Percentiles rank a stretch among this genome's conserved stretches.
Conservation (phyloP, 2,113 vertebrate genomes). For the Danionella cerebrum region DNA sequence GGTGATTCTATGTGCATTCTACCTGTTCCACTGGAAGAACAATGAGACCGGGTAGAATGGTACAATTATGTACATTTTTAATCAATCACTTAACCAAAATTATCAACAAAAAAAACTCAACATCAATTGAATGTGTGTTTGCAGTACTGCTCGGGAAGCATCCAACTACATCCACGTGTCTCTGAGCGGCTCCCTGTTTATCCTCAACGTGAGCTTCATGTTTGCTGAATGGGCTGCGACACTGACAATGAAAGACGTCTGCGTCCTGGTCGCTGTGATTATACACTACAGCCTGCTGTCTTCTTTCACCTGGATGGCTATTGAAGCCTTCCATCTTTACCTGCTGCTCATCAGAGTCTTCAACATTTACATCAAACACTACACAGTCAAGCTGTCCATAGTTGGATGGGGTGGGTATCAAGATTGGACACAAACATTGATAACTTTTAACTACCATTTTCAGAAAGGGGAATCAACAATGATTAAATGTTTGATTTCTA, state of each 20-base stretch:
- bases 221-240: conserved; percentile 54
- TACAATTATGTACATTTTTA: too few relatives aligned
- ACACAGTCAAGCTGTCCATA: conserved; percentile 55
- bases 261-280: conserved; percentile 47
- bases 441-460: not conserved
- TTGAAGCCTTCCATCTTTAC: conserved; percentile 63
- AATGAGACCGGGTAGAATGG: too few relatives aligned
- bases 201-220: conserved; percentile 59
- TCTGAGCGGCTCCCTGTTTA: conserved; percentile 53
- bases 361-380: conserved; percentile 54
- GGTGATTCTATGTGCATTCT: too few relatives aligned
- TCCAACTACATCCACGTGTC: conserved; percentile 53
- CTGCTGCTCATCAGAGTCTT: conserved; percentile 58
- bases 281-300: conserved; percentile 59
- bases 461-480: too few relatives aligned
- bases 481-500: too few relatives aligned
- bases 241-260: conserved; percentile 20
- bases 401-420: conserved; percentile 59
- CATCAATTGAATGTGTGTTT: not conserved
- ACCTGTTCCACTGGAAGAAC: too few relatives aligned
- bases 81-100: too few relatives aligned
- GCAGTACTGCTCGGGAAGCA: conserved; percentile 40
- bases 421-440: not conserved
- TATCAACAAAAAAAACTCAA: too few relatives aligned
- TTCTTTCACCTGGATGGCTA: conserved; percentile 63